Evolutionary conservation across 2,113 vertebrate species (phyloP), one percentile per base, ranked within the genome.

Genomic region (Pedetes capensis): DNA sequence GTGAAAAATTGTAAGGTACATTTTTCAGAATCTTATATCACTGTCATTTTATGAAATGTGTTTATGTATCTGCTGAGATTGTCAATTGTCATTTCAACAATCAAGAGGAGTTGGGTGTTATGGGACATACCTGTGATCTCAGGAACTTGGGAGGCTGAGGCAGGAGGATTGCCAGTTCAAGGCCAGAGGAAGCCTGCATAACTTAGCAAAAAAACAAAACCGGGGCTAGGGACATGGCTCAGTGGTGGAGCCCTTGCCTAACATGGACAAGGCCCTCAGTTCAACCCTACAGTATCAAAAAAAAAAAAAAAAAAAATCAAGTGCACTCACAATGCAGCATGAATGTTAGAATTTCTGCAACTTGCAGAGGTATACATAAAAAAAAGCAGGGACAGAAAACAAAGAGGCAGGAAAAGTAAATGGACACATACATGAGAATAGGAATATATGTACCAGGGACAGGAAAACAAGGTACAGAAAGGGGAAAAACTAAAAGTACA

Each of bases 61-160:
- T 12, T 49, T 12, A 68, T 16, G 8, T 64, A 8, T 29, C 39
- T 59, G 61, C 25, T 49, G n/a, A 78, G n/a, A 49, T 32, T n/a
- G n/a, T 8, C 23, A 59, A 84, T 0, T 39, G 51, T 74, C 53
- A 69, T 87, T 87, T 92, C 27, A 94, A 95, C 34, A 90, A 83
- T 42, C 23, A 57, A 71, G 32, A n/a, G n/a, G n/a, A n/a, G n/a
- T n/a, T n/a, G n/a, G n/a, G n/a, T n/a, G n/a, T n/a, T n/a, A n/a
- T n/a, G n/a, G n/a, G n/a, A n/a, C n/a, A n/a, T n/a, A n/a, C n/a
- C n/a, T n/a, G n/a, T n/a, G n/a, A n/a, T n/a, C n/a, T n/a, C n/a
- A n/a, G n/a, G n/a, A n/a, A n/a, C n/a, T n/a, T n/a, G n/a, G n/a
- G n/a, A n/a, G n/a, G n/a, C n/a, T n/a, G n/a, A n/a, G n/a, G n/a